A percentile compares a stretch with the other conserved stretches of the same genome.
Conservation (phyloP, 2,888 invertebrate species). For the Cotesia congregata region DNA sequence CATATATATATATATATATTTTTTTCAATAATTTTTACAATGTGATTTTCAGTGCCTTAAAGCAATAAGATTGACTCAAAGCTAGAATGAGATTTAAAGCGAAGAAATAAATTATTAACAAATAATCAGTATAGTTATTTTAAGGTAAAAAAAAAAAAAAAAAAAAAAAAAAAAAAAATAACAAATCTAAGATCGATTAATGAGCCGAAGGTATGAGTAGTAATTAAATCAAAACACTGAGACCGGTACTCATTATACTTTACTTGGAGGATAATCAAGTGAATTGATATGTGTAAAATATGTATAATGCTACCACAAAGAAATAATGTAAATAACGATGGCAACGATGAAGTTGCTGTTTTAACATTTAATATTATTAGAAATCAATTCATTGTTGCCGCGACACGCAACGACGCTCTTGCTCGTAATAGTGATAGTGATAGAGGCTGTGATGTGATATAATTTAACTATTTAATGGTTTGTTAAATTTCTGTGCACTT, state of each 20-base stretch:
- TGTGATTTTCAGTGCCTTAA: no score
- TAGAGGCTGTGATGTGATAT: neutral
- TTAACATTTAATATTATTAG: constrained; percentile 18
- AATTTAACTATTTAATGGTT: neutral
- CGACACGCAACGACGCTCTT: neutral
- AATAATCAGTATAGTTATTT: no score
- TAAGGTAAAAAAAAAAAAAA: no score
- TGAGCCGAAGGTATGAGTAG: neutral
- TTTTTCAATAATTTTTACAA: no score
- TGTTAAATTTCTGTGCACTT: neutral
- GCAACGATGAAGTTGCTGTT: constrained; percentile 25
- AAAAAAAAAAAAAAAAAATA: no score
- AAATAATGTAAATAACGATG: neutral
- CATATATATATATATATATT: no score
- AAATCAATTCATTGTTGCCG: neutral
- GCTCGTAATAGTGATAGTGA: neutral
- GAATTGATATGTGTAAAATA: neutral
- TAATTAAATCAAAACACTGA: neutral
- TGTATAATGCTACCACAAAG: neutral
- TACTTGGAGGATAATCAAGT: neutral
- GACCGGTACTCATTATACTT: constrained; percentile 12
- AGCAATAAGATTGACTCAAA: no score
- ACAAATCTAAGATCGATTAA: neutral
- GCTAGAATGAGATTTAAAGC: no score
- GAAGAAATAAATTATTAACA: no score